A percentile compares a stretch with the other conserved stretches of the same genome.
Evolutionary conservation across 2,797 vertebrate genomes (phyloP).

Genomic region (Chelonia mydas): DNA sequence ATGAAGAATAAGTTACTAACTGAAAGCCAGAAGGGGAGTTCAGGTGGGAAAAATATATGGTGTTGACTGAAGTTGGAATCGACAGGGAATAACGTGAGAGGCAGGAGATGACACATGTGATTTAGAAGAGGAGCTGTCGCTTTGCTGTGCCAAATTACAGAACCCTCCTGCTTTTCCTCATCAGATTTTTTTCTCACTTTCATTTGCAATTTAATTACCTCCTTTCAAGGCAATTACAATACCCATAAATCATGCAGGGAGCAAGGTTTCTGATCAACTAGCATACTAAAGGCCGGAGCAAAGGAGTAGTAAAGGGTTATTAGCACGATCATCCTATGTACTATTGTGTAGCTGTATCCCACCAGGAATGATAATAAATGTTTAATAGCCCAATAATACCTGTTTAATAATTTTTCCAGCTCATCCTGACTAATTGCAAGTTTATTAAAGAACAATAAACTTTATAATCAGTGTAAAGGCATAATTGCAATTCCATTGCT

Average conservation of each 20-base stretch:
- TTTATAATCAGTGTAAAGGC: conserved; percentile 78
- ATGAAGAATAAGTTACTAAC: accelerated
- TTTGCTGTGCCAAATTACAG: background rate
- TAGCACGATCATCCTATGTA: conserved; percentile 33
- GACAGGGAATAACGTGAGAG: background rate
- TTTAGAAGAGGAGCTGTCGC: background rate
- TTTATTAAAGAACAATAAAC: conserved; percentile 84
- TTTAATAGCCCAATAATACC: conserved; percentile 81
- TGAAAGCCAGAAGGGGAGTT: background rate
- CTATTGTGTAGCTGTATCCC: conserved; percentile 57
- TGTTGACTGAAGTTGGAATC: background rate
- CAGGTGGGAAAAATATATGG: background rate
- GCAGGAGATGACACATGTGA: no score
- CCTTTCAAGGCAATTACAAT: conserved; percentile 9
- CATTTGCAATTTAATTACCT: background rate
- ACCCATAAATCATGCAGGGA: background rate
- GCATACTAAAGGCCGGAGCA: conserved; percentile 16
- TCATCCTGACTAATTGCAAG: conserved; percentile 78
- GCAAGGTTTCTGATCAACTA: background rate
- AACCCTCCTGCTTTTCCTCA: background rate
- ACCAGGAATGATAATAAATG: conserved; percentile 76
- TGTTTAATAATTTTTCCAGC: conserved; percentile 80
- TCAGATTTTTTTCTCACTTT: background rate
- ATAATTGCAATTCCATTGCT: conserved; percentile 80
- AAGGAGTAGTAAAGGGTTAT: conserved; percentile 64